Evolutionary conservation across 2,113 vertebrate species (phyloP), one percentile per base, ranked within the genome.

Genomic region (Pelmatolapia mariae): DNA sequence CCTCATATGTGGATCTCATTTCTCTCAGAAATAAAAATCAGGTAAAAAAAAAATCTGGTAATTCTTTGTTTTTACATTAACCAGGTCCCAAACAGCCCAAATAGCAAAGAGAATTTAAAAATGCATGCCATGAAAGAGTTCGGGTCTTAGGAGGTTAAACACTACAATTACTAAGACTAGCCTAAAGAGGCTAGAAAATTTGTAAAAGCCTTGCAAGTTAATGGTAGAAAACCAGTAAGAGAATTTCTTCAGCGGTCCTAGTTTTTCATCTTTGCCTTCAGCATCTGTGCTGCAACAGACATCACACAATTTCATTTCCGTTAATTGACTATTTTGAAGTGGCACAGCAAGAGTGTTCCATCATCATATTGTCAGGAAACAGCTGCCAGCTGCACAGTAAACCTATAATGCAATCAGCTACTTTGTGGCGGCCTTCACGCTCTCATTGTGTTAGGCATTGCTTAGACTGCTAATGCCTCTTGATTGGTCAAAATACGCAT

Each of bases 281-380:
- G 83, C 93, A 92, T 95, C 91, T 94, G 92, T 81, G 83, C 89
- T 12, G 52, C 82, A 86, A 85, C 81, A 85, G 15, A 92, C 89
- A 91, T 94, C 84, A 83, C 63, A 91, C 81, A 81, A 92, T 93
- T 93, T 93, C 83, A 91, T 89, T 93, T 89, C 57, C 59, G 78
- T 91, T 95, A 95, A 95, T 94, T 93, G 92, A 93, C 88, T 92
- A 85, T 91, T 90, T 93, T 92, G 91, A 92, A 94, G 91, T 90
- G 84, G 90, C 86, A 78, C 68, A 29, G 90, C 66, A 57, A 94
- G 89, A 92, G 91, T 91, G 90, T 94, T 94, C 63, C 68, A 91
- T 94, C 92, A 92, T 93, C 78, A 85, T 90, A 89, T 94, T 94
- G 92, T 94, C 91, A 92, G 87, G 90, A 94, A 94, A 87, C 95